Percentiles rank a stretch among this genome's conserved stretches.
Evolutionary conservation across 2,113 vertebrate genomes (phyloP).

Genomic region (Rana temporaria): DNA sequence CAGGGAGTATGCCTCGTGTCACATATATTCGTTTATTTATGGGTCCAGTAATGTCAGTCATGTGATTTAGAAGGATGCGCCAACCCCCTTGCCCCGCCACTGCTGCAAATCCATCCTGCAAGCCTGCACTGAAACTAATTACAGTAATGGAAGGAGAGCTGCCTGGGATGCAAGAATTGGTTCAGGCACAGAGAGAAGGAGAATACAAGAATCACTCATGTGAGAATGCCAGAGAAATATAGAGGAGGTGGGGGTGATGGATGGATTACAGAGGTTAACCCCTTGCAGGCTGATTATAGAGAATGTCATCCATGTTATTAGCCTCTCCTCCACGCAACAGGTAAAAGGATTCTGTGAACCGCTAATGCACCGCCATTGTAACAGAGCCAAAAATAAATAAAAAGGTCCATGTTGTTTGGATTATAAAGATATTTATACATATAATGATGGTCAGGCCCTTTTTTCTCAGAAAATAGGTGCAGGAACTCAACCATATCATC

Average conservation of each 20-base stretch:
- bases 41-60: constrained; percentile 1
- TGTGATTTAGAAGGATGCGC: constrained; percentile 33
- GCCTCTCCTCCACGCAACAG: too few species aligned
- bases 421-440: too few species aligned
- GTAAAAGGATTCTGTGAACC: too few species aligned
- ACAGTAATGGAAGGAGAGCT: constrained; percentile 27
- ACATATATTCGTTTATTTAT: constrained; percentile 5
- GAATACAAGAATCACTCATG: not conserved
- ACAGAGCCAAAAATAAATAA: too few species aligned
- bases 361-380: too few species aligned
- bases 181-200: not conserved
- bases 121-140: constrained; percentile 20
- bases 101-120: constrained; percentile 11
- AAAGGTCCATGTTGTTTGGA: too few species aligned
- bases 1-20: constrained; percentile 2
- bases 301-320: too few species aligned
- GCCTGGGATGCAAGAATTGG: not conserved
- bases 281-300: not conserved
- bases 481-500: too few species aligned
- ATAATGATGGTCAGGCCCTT: too few species aligned
- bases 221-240: too few species aligned
- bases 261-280: not conserved
- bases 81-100: not conserved
- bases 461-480: too few species aligned
- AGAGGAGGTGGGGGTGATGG: not conserved